Conservation (phyloP, 2,888 invertebrate species). For the Laspeyria flexula region DNA sequence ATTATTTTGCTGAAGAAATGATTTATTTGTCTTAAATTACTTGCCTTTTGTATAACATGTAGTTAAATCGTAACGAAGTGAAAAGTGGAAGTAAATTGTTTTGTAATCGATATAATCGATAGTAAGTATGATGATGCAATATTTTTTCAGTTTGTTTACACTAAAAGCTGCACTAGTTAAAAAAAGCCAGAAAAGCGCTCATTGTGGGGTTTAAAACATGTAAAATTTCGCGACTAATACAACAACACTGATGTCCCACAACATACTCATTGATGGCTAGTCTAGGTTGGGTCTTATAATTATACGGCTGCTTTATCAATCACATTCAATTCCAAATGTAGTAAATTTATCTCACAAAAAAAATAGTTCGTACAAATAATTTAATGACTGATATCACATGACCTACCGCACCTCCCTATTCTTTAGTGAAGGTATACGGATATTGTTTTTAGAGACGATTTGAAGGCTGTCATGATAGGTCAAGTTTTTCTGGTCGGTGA, state of each 20-base stretch:
- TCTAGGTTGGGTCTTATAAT: too few relatives aligned
- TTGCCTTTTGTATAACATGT: slow-evolving; percentile 1
- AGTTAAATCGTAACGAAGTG: too few relatives aligned
- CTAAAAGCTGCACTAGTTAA: slow-evolving; percentile 13
- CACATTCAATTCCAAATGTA: neutral
- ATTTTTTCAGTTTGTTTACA: slow-evolving; percentile 7
- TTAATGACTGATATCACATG: neutral
- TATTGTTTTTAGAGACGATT: neutral
- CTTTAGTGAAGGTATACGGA: too few relatives aligned
- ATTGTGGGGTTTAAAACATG: neutral
- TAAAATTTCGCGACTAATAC: too few relatives aligned
- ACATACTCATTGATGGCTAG: too few relatives aligned
- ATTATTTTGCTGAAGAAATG: neutral
- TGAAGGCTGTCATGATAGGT: neutral
- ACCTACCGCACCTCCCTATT: neutral
- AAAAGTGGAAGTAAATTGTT: too few relatives aligned
- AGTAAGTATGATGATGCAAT: too few relatives aligned
- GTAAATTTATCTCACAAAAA: too few relatives aligned
- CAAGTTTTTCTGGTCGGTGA: slow-evolving; percentile 31
- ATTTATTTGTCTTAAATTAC: slow-evolving; percentile 2
- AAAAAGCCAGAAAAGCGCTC: too few relatives aligned
- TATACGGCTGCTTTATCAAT: neutral
- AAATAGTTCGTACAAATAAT: too few relatives aligned
- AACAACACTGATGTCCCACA: too few relatives aligned
- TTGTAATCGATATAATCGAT: too few relatives aligned